Conservation (phyloP, 2,888 invertebrate species). For the Callimorpha dominula region DNA sequence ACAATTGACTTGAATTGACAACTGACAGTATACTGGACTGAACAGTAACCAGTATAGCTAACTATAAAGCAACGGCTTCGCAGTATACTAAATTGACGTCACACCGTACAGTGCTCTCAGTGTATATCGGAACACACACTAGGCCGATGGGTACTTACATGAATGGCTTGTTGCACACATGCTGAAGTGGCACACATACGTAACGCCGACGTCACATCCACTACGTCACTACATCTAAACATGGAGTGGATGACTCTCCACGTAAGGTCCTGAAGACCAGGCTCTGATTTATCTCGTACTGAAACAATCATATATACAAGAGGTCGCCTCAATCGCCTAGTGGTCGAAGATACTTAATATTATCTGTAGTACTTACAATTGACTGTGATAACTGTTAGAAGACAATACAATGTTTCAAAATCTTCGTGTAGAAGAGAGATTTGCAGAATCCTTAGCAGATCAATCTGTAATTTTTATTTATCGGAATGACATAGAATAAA, state of each 20-base stretch:
- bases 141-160: constrained; percentile 5
- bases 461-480: constrained; percentile 33
- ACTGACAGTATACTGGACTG: too few species aligned
- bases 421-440: constrained; percentile 27
- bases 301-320: too few species aligned
- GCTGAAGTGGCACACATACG: constrained; percentile 13
- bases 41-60: too few species aligned
- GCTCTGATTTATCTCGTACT: constrained; percentile 20
- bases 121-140: too few species aligned
- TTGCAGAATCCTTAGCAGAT: constrained; percentile 41
- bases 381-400: constrained; percentile 34
- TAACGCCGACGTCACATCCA: constrained; percentile 12
- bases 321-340: too few species aligned
- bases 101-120: too few species aligned
- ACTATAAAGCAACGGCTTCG: too few species aligned
- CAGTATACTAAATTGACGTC: too few species aligned
- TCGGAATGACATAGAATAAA: not conserved
- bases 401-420: constrained; percentile 25
- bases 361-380: constrained; percentile 33
- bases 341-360: too few species aligned
- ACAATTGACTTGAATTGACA: too few species aligned
- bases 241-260: constrained; percentile 11
- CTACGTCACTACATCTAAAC: not conserved
- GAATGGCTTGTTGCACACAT: constrained; percentile 11
- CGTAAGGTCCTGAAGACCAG: constrained; percentile 5